Base-by-base conservation (phyloP, 2,113 vertebrate species). In the Synodontis membranacea region DNA sequence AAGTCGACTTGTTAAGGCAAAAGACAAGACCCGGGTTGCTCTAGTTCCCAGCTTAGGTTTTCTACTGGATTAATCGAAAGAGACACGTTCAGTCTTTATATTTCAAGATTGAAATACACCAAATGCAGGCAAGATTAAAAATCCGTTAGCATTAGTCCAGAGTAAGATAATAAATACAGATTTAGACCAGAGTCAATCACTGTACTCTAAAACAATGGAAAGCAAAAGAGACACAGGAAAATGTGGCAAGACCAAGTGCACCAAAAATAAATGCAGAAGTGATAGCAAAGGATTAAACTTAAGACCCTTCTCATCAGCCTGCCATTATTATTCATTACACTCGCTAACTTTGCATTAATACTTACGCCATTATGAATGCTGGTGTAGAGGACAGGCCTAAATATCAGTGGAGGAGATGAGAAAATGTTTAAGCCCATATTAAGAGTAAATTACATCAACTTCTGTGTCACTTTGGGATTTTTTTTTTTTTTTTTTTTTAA, bases 1-100 rank as follows among this genome's bases (percentile, higher is more conserved):
- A 85, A 91, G 89, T 68, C 52, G 88, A 88, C 88, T 58, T 48
- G 80, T 46, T 60, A 81, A 58, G 48, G 66, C 60, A 44, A 83
- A 52, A 48, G 64, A 80, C 31, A 56, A 17, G n/a, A 31, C 48
- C 42, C 19, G 28, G 62, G 34, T 76, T 80, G 42, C 9, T 78
- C 37, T 50, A 25, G 50, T 83, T 83, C 74, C 42, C 82, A 80
- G 52, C 42, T n/a, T 19, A 62, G 34, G 60, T 81, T 88, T 83
- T 80, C 74, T 48, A 70, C 56, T 54, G 80, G 64, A 74, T 84
- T 86, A 75, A 64, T 86, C 37, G 42, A 86, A 80, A 46, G 25
- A 82, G 7, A 46, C 23, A n/a, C 37, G 64, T 15, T 64, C n/a
- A 68, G 19, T 68, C 17, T 68, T 34, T 34, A 17, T 34, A 34